These are phyloP conservation scores for Trematomus loennbergii DNA, from an alignment of 2,113 vertebrate species.

Conservation along the genomic window DNA sequence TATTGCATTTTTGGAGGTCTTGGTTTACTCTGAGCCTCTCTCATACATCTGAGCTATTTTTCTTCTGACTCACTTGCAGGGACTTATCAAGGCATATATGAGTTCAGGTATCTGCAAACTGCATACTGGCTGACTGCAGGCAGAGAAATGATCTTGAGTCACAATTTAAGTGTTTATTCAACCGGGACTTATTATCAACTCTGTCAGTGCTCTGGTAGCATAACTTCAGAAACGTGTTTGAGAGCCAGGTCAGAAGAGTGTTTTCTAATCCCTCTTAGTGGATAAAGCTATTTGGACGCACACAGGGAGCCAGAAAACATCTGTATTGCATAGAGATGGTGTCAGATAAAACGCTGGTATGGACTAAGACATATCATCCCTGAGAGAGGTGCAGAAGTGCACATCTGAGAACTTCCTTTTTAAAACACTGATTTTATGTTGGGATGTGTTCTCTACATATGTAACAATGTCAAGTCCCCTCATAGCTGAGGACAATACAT, in stretches of 20 bases:
- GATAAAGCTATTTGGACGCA: constrained; percentile 46
- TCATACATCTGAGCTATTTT: constrained; percentile 36
- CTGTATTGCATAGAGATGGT: constrained; percentile 55
- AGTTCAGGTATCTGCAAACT: constrained; percentile 57
- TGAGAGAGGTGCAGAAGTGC: constrained; percentile 55
- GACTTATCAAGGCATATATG: constrained; percentile 56
- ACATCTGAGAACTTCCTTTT: constrained; percentile 24
- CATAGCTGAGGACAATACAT: constrained; percentile 41
- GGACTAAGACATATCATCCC: constrained; percentile 54
- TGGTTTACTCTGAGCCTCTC: constrained; percentile 55
- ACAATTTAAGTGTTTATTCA: constrained; percentile 68
- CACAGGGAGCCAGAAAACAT: constrained; percentile 56
- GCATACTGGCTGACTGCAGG: constrained; percentile 34
- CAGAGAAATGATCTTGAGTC: constrained; percentile 52
- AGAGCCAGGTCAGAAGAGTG: constrained; percentile 50
- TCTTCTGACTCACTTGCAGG: constrained; percentile 33
- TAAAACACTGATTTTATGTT: constrained; percentile 35
- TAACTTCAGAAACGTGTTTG: constrained; percentile 48
- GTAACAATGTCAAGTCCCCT: constrained; percentile 37
- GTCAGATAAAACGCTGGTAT: constrained; percentile 44
- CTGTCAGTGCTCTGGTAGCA: constrained; percentile 48
- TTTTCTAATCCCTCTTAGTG: constrained; percentile 60
- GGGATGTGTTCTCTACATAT: constrained; percentile 2
- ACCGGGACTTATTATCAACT: constrained; percentile 72
- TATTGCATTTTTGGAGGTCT: constrained; percentile 55